phyloP scores from a whole-genome alignment of 2,888 invertebrate genomes.

The Scaptomyza tumidula region DNA sequence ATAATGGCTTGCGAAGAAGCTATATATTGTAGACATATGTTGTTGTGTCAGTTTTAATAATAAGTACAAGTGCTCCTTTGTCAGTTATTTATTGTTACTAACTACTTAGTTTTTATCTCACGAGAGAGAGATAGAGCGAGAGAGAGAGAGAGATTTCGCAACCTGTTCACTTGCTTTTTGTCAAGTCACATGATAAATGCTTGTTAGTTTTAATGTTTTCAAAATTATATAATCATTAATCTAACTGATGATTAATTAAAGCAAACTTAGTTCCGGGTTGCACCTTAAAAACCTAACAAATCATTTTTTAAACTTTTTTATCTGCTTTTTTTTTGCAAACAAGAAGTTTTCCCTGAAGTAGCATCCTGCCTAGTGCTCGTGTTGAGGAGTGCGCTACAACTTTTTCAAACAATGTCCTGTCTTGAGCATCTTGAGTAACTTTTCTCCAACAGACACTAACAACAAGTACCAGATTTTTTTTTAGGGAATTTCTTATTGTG shows the following conservation, averaged over 20 bases:
- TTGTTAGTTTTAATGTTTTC: background rate
- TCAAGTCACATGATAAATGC: background rate
- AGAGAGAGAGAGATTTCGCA: background rate
- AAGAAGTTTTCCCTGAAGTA: conserved; percentile 1
- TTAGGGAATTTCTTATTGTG: background rate
- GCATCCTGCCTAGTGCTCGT: background rate
- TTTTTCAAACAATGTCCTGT: conserved; percentile 14
- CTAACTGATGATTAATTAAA: background rate
- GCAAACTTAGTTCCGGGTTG: background rate
- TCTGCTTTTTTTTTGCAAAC: background rate
- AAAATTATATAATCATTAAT: background rate
- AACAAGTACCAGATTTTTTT: conserved; percentile 39
- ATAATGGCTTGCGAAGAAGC: background rate
- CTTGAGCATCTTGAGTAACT: conserved; percentile 30
- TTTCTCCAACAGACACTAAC: conserved; percentile 12
- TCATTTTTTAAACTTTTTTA: background rate
- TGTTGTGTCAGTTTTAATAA: conserved; percentile 21
- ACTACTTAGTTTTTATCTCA: background rate
- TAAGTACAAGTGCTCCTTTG: conserved; percentile 2
- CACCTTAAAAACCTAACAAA: conserved; percentile 1
- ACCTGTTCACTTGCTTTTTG: background rate
- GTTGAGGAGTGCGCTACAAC: conserved; percentile 7
- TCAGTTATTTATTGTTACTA: background rate
- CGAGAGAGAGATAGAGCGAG: too few relatives aligned
- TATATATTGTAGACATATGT: background rate